Percentiles rank a stretch among this genome's conserved stretches.
phyloP scores from a whole-genome alignment of 2,888 invertebrate species.

The Drosophila multiciliata region DNA sequence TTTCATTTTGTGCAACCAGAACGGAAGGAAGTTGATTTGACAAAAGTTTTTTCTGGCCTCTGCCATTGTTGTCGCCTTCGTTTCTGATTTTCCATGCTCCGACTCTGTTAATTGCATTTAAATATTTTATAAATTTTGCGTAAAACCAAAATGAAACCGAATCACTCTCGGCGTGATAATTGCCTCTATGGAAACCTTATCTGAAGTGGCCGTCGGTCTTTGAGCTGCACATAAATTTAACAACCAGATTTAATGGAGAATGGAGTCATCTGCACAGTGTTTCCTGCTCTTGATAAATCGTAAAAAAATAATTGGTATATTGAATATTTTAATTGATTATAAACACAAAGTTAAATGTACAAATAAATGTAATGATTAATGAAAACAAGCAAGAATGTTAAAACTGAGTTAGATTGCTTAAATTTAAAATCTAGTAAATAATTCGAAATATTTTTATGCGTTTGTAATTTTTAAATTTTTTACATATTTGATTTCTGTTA shows the following conservation, averaged over 20 bases:
- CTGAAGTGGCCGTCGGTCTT: not conserved
- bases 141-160: constrained; percentile 51
- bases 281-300: not conserved
- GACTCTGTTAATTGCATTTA: constrained; percentile 72
- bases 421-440: not conserved
- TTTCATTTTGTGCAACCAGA: constrained; percentile 73
- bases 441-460: not conserved
- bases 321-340: not conserved
- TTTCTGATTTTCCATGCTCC: constrained; percentile 49
- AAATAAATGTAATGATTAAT: not conserved
- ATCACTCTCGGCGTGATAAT: constrained; percentile 29
- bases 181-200: constrained; percentile 19
- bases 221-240: not conserved
- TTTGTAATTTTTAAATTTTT: not conserved
- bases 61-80: constrained; percentile 18
- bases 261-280: not conserved
- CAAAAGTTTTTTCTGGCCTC: constrained; percentile 63
- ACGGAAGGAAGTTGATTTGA: constrained; percentile 78
- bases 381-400: rapidly evolving
- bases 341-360: not conserved
- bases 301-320: not conserved
- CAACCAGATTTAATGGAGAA: not conserved
- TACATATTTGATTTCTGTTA: not conserved
- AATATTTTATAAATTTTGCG: constrained; percentile 70
- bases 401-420: rapidly evolving